phyloP scores from a whole-genome alignment of 2,113 vertebrate genomes.

The Cavia aperea region DNA sequence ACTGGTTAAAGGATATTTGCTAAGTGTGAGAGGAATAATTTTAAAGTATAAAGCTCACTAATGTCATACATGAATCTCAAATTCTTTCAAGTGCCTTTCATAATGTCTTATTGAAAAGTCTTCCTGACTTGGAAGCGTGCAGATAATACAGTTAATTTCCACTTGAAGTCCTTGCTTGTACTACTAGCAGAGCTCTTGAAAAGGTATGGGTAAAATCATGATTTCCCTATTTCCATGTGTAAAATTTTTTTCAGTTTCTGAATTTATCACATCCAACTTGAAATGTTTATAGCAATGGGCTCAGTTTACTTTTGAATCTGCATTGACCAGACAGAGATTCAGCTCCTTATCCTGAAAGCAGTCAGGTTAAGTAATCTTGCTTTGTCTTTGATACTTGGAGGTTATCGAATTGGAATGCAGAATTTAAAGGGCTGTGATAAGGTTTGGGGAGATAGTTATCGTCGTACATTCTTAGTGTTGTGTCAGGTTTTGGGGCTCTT shows the following conservation, averaged over 20 bases:
- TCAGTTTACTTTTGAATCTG: background rate
- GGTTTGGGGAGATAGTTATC: background rate
- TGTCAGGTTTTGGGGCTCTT: background rate
- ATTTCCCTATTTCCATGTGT: background rate
- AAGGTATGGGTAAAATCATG: background rate
- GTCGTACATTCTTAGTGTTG: background rate
- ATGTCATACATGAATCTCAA: slow-evolving; percentile 16
- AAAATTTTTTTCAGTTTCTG: background rate
- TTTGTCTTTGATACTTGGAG: background rate
- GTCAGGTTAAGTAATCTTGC: background rate
- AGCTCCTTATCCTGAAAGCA: background rate
- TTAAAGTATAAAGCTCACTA: slow-evolving; percentile 32
- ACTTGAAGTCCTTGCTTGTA: background rate
- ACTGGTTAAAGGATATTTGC: slow-evolving; percentile 40
- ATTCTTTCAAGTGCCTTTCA: slow-evolving; percentile 33
- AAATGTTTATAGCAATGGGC: background rate
- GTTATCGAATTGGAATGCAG: background rate
- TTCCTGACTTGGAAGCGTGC: background rate
- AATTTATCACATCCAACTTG: background rate
- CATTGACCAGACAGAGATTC: background rate
- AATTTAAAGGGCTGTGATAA: background rate
- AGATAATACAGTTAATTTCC: slow-evolving; percentile 22
- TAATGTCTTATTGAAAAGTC: slow-evolving; percentile 10
- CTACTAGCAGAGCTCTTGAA: background rate
- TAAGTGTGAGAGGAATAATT: slow-evolving; percentile 30